Percentiles rank a stretch among this genome's conserved stretches.
Evolutionary conservation across 2,797 vertebrate genomes (phyloP).

Genomic region (Catamblyrhynchus diadema): DNA sequence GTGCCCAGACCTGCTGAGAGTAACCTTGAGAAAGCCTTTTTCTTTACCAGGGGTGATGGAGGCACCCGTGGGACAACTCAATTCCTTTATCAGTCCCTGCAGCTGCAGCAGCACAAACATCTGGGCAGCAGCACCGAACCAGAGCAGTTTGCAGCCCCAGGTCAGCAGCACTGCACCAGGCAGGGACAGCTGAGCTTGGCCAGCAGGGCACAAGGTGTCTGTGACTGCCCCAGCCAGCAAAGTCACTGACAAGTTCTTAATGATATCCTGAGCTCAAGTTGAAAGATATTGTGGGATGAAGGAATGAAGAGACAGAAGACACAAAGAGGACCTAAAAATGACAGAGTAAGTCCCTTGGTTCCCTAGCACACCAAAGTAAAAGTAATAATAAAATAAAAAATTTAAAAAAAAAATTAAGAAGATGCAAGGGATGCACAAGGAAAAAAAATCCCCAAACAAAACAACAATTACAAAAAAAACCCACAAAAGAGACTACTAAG

Average conservation of each 20-base stretch:
- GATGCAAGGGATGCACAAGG: neutral
- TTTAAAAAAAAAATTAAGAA: neutral
- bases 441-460: neutral
- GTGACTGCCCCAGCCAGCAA: neutral
- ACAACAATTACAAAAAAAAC: neutral
- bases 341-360: neutral
- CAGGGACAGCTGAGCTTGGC: neutral
- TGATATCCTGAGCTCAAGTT: accelerated
- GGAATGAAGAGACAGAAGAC: neutral
- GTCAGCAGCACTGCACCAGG: accelerated
- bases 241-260: neutral
- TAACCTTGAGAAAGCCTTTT: neutral
- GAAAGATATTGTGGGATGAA: neutral
- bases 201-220: accelerated
- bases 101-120: neutral
- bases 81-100: neutral
- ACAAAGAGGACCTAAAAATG: neutral
- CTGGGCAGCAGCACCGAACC: neutral
- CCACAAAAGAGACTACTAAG: neutral
- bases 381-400: neutral
- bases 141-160: neutral
- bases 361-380: neutral
- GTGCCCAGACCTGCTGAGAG: neutral
- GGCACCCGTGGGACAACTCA: accelerated
- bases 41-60: neutral